phyloP scores from a whole-genome alignment of 1,140 invertebrate genomes.

The Drosophila kurseongensis region DNA sequence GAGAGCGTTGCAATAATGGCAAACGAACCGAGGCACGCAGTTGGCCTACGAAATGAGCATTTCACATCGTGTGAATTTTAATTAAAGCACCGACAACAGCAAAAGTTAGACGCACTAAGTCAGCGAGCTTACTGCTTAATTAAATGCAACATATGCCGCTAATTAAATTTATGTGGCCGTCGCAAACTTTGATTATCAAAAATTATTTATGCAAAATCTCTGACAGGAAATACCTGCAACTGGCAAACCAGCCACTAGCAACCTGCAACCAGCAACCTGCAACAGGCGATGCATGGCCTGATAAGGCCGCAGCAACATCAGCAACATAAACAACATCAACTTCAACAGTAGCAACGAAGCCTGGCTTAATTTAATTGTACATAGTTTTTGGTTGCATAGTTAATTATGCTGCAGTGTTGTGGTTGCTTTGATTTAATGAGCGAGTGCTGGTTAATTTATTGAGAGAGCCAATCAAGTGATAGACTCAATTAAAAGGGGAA shows the following conservation, averaged over 20 bases:
- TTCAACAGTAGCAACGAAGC: constrained; percentile 36
- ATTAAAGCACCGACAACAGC: constrained; percentile 58
- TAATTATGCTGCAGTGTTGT: constrained; percentile 67
- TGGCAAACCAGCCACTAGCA: constrained; percentile 20
- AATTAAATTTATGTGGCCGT: constrained; percentile 82
- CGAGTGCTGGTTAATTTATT: constrained; percentile 12
- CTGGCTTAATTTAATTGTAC: constrained; percentile 78
- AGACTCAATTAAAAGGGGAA: constrained; percentile 9
- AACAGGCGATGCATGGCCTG: constrained; percentile 54
- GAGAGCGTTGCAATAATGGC: constrained; percentile 64
- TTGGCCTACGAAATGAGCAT: constrained; percentile 75
- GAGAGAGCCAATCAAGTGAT: constrained; percentile 18
- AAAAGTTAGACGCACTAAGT: constrained; percentile 45
- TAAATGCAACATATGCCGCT: constrained; percentile 81
- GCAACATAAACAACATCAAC: constrained; percentile 23
- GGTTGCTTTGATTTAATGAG: constrained; percentile 47
- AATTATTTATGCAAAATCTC: constrained; percentile 82
- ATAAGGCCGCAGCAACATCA: constrained; percentile 39
- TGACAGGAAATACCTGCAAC: constrained; percentile 80
- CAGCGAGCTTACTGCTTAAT: constrained; percentile 77
- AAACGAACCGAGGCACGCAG: constrained; percentile 68
- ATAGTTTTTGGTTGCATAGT: constrained; percentile 78
- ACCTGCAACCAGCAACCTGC: constrained; percentile 35
- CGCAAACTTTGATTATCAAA: constrained; percentile 81
- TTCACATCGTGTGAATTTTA: constrained; percentile 82